Conservation (phyloP, 2,888 invertebrate genomes). For the Latrodectus elegans region DNA sequence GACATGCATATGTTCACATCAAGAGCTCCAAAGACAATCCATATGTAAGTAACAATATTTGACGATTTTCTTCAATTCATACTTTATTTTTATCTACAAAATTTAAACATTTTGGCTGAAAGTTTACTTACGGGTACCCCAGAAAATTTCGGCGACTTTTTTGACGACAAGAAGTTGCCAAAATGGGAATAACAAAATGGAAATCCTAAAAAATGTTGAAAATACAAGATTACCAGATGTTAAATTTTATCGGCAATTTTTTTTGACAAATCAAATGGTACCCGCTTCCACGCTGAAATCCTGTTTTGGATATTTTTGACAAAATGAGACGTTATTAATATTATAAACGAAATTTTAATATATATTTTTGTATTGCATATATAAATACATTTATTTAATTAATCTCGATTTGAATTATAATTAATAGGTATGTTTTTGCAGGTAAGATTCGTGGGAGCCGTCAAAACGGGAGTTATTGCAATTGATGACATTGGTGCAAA, state of each 20-base stretch:
- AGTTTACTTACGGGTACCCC: too few relatives aligned
- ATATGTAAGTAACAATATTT: not conserved
- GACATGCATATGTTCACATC: slow-evolving; percentile 50
- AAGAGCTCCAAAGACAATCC: slow-evolving; percentile 18
- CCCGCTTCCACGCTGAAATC: not conserved
- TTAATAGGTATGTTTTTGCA: not conserved
- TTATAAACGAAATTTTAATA: not conserved
- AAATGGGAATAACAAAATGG: not conserved
- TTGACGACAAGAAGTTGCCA: not conserved
- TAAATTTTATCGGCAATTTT: not conserved
- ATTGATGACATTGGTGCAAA: slow-evolving; percentile 58
- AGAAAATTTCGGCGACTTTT: too few relatives aligned
- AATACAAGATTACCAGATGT: too few relatives aligned
- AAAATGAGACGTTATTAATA: not conserved
- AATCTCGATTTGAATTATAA: not conserved
- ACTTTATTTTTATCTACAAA: too few relatives aligned
- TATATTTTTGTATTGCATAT: not conserved
- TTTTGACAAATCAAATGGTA: not conserved
- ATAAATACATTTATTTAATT: not conserved
- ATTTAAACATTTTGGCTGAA: too few relatives aligned
- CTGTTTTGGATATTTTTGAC: too few relatives aligned
- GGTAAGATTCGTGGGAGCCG: slow-evolving; percentile 18
- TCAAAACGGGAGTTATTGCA: slow-evolving; percentile 57
- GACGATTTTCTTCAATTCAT: too few relatives aligned
- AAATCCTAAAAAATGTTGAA: too few relatives aligned